A percentile compares a stretch with the other conserved stretches of the same genome.
phyloP scores from a whole-genome alignment of 2,888 invertebrate species.

The Pollenia angustigena region DNA sequence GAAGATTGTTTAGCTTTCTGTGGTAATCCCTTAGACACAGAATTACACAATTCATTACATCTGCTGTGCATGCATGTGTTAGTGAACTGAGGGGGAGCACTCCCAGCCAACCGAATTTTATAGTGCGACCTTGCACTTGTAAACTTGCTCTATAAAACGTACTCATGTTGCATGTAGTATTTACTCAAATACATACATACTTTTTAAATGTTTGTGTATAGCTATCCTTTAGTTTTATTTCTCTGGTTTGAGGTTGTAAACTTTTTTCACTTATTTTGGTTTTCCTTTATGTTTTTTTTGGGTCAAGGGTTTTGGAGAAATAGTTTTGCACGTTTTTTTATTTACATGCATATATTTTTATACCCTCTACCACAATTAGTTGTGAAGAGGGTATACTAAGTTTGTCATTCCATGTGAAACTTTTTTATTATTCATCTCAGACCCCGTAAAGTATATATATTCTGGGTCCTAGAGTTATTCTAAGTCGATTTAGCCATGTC shows the following conservation, averaged over 20 bases:
- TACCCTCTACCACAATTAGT: no score
- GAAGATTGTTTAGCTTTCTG: no score
- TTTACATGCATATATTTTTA: not conserved
- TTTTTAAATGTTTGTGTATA: not conserved
- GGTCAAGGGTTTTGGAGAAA: slow-evolving; percentile 64
- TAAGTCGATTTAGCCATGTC: no score
- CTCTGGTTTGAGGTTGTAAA: slow-evolving; percentile 54
- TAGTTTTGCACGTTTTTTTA: slow-evolving; percentile 19
- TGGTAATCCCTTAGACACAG: no score
- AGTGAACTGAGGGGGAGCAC: not conserved
- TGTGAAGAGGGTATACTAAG: no score
- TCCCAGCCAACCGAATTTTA: no score
- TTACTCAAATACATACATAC: not conserved
- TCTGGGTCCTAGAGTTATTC: no score
- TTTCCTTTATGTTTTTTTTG: slow-evolving; percentile 31
- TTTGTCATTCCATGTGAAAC: no score
- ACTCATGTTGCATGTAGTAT: slow-evolving; percentile 13
- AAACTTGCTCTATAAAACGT: not conserved
- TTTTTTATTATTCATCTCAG: no score
- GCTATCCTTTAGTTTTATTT: slow-evolving; percentile 26
- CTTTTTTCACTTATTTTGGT: slow-evolving; percentile 29
- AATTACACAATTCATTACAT: slow-evolving; percentile 46
- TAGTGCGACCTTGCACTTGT: slow-evolving; percentile 59
- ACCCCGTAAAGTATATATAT: no score
- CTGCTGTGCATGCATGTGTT: not conserved